These are phyloP conservation scores for Clavelina lepadiformis DNA, from an alignment of 23 tunicate genomes.

Conservation along the genomic window DNA sequence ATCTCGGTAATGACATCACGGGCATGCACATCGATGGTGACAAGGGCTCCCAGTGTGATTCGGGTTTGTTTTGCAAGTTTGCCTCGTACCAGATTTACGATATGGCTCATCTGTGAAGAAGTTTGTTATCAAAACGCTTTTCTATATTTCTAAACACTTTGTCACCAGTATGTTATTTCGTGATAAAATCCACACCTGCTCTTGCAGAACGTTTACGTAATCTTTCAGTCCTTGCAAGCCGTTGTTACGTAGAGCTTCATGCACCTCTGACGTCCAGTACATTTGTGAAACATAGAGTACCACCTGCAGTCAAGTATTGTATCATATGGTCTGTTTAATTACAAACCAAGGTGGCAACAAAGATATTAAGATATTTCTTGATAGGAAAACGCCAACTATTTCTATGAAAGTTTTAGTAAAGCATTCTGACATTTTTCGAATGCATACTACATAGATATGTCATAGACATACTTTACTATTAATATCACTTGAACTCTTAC, in stretches of 20 bases:
- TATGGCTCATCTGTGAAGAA: constrained; percentile 65
- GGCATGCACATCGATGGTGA: constrained; percentile 98
- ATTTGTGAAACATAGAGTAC: constrained; percentile 90
- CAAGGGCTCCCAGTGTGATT: constrained; percentile 95
- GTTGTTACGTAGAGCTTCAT: constrained; percentile 62
- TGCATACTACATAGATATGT: neutral
- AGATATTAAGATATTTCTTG: too few species aligned
- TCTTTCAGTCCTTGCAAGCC: constrained; percentile 79
- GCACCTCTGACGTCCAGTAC: constrained; percentile 94
- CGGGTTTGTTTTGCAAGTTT: constrained; percentile 92
- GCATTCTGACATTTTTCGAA: too few species aligned
- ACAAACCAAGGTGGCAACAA: too few species aligned
- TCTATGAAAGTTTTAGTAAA: too few species aligned
- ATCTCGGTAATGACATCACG: constrained; percentile 95
- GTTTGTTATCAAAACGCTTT: neutral
- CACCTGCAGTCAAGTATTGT: constrained; percentile 50
- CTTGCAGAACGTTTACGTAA: constrained; percentile 49
- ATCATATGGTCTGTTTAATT: too few species aligned
- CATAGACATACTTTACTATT: neutral
- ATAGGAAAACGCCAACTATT: too few species aligned
- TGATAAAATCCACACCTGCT: constrained; percentile 36
- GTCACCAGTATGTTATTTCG: neutral
- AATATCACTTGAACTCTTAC: too few species aligned
- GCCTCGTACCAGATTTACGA: constrained; percentile 95
- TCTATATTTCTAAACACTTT: neutral